phyloP scores from a whole-genome alignment of 2,113 vertebrate genomes.

The Chloroceryle aenea region DNA sequence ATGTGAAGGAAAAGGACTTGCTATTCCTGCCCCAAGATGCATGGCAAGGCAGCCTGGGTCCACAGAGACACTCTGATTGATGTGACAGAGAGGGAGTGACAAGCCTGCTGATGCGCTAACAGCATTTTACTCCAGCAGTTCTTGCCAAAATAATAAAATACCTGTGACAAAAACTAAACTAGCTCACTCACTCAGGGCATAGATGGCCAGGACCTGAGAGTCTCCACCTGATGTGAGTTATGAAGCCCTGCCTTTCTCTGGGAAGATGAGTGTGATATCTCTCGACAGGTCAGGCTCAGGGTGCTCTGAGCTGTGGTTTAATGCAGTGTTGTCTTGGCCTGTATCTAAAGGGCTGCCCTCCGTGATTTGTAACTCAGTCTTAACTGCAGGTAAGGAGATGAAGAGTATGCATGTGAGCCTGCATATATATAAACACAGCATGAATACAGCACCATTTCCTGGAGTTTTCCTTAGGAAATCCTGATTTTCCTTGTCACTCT shows the following conservation, averaged over 20 bases:
- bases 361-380: constrained; percentile 55
- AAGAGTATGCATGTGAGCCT: not conserved
- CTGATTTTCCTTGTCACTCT: constrained; percentile 32
- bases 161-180: constrained; percentile 9
- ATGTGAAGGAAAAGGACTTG: not conserved
- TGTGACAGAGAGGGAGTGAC: constrained; percentile 48
- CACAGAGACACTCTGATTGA: constrained; percentile 18
- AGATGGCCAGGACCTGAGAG: not conserved
- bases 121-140: constrained; percentile 13
- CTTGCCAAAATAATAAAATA: constrained; percentile 44
- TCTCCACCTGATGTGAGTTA: not conserved
- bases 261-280: not conserved
- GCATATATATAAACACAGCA: constrained; percentile 4
- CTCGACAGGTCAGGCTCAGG: not conserved
- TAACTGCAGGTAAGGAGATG: constrained; percentile 40
- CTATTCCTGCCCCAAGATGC: not conserved
- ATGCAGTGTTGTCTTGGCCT: not conserved
- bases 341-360: constrained; percentile 37
- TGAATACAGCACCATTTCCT: not conserved
- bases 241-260: not conserved
- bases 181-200: not conserved
- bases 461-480: constrained; percentile 52
- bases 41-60: not conserved
- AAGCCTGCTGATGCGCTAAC: constrained; percentile 53
- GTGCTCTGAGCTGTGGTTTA: constrained; percentile 19